Base-by-base conservation (phyloP, 1,140 invertebrate species). In the Atta colombica region DNA sequence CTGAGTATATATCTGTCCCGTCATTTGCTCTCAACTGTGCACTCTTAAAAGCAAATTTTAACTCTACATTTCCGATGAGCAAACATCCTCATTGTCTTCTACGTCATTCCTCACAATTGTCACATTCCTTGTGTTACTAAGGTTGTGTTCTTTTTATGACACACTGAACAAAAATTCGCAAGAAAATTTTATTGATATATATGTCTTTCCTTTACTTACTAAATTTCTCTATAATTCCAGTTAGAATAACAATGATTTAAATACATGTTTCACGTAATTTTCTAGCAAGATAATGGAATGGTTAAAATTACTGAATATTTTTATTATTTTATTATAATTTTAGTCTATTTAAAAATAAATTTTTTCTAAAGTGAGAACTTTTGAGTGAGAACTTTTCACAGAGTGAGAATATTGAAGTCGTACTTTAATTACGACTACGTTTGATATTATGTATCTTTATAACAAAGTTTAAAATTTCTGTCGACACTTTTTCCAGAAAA, bases 41-140 rank as follows among this genome's bases (percentile, higher is more conserved):
- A 10, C 14, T n/a, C 35, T 21, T 31, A 58, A 81, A 81, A 21
- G 51, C 8, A 81, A 81, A 78, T 66, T 65, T 65, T 3, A 65
- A 78, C 58, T 71, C 55, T 81, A 31, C 66, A 71, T 71, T 21
- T 45, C 16, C 35, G 8, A 55, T 49, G 3, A 71, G 35, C 66
- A 71, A 60, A 28, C 6, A 39, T 18, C 1, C 58, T 63, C 39
- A 28, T 72, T 39, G 10, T 28, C 51, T 49, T 25, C 12, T 21
- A 12, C 16, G 16, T 55, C 31, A 45, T 71, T 39, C 55, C 31
- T 71, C 66, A 18, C 0, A 61, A 63, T 63, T 61, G 35, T 28
- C 69, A 21, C 25, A 18, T 72, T 18, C 25, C 8, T 21, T 6
- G 25, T 28, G 2, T 31, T 77, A 8, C 16, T 6, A 35, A 78